Conservation (phyloP, 2,797 vertebrate species). For the Cephalopachus bancanus region DNA sequence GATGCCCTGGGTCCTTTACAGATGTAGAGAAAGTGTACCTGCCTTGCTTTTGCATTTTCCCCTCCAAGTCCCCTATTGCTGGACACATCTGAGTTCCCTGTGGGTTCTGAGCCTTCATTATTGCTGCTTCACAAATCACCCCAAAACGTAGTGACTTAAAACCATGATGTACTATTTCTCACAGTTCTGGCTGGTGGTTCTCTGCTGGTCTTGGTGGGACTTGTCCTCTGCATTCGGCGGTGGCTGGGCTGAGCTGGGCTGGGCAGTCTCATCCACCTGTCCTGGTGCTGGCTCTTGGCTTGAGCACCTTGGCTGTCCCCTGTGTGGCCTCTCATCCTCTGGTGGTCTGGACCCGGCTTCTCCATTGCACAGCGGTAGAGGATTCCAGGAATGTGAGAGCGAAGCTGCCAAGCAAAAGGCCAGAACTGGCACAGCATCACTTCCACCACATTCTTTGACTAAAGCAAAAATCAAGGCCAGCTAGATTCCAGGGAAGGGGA, state of each 20-base stretch:
- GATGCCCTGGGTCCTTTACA: neutral
- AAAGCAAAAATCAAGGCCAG: neutral
- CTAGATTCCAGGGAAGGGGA: neutral
- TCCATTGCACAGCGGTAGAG: neutral
- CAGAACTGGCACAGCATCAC: rapidly evolving
- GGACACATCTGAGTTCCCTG: neutral
- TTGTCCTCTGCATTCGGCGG: neutral
- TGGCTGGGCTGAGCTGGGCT: neutral
- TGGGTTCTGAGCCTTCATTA: neutral
- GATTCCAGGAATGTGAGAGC: neutral
- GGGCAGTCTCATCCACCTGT: neutral
- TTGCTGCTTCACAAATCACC: neutral
- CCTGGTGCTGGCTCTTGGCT: neutral
- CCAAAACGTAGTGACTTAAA: neutral
- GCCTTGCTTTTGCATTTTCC: neutral
- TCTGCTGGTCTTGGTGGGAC: neutral
- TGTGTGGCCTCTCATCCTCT: neutral
- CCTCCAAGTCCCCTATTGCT: neutral
- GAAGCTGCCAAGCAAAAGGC: neutral
- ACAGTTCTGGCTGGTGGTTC: neutral
- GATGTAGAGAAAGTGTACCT: neutral
- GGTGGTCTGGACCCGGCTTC: neutral
- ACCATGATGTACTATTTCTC: neutral
- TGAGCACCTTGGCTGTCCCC: neutral
- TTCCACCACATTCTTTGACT: neutral